Evolutionary conservation across 2,797 vertebrate species (phyloP).

Genomic region (Scleropages formosus): DNA sequence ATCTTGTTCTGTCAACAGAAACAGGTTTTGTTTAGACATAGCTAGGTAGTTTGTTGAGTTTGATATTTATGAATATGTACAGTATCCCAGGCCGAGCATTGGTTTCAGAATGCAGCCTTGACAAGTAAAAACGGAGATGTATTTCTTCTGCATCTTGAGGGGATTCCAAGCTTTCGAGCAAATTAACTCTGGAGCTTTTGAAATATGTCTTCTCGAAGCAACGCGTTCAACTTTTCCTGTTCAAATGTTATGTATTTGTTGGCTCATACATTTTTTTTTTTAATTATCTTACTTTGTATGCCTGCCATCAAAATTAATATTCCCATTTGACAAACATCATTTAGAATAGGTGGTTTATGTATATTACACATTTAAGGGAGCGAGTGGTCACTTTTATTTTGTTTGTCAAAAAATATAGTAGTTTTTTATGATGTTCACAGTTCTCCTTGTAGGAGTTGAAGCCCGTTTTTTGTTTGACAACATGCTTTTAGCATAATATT

Average conservation of each 20-base stretch:
- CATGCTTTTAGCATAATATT: not conserved
- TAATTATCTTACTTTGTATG: not conserved
- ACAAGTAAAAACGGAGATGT: constrained; percentile 14
- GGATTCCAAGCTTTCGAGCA: constrained; percentile 22
- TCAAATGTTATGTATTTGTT: not conserved
- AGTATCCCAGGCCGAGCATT: not conserved
- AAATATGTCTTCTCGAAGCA: constrained; percentile 40
- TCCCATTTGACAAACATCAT: not conserved
- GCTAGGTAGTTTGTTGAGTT: not conserved
- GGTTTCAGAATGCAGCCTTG: constrained; percentile 5
- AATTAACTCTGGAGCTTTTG: constrained; percentile 44
- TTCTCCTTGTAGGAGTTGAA: too few species aligned
- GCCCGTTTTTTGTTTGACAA: not conserved
- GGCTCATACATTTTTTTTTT: not conserved
- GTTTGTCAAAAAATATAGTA: not conserved
- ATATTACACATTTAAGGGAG: not conserved
- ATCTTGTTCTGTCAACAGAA: too few species aligned
- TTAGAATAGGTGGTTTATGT: not conserved
- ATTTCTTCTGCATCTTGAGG: constrained; percentile 34
- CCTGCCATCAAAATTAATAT: not conserved
- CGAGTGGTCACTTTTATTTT: not conserved
- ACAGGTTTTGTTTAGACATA: too few species aligned
- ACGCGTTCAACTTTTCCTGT: not conserved
- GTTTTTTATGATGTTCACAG: not conserved
- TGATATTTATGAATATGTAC: constrained; percentile 13